Conservation (phyloP, 2,797 vertebrate species). For the Emys orbicularis region DNA sequence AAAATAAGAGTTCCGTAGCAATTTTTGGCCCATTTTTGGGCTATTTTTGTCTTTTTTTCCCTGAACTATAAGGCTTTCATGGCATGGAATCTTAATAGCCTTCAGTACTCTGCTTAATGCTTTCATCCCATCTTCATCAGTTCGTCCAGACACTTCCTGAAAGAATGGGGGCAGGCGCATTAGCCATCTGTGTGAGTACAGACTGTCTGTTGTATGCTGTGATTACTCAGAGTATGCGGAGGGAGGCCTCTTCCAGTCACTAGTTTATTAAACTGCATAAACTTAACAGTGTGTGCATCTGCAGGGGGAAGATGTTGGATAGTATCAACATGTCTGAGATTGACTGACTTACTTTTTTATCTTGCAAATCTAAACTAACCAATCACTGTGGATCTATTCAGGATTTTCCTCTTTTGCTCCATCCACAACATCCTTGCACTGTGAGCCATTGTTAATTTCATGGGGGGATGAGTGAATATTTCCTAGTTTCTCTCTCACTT, state of each 20-base stretch:
- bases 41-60: not conserved
- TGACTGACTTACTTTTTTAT: not conserved
- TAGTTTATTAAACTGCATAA: not conserved
- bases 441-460: not conserved
- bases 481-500: not conserved
- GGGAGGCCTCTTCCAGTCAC: not conserved
- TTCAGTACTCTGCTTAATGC: not conserved
- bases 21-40: not conserved
- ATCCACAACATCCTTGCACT: not conserved
- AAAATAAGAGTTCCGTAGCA: not conserved
- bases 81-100: conserved; percentile 43
- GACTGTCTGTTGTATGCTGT: not conserved
- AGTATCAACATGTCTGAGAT: not conserved
- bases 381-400: not conserved
- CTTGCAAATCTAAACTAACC: not conserved
- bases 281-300: not conserved
- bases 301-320: too few species aligned
- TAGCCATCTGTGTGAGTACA: conserved; percentile 94
- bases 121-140: conserved; percentile 64
- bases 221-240: not conserved
- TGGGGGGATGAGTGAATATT: too few species aligned
- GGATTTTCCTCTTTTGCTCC: not conserved
- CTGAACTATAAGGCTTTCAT: not conserved
- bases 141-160: conserved; percentile 75
- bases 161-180: conserved; percentile 93